These are phyloP conservation scores for Smutsia temminckii DNA, from an alignment of 2,797 vertebrate species.

Conservation along the genomic window DNA sequence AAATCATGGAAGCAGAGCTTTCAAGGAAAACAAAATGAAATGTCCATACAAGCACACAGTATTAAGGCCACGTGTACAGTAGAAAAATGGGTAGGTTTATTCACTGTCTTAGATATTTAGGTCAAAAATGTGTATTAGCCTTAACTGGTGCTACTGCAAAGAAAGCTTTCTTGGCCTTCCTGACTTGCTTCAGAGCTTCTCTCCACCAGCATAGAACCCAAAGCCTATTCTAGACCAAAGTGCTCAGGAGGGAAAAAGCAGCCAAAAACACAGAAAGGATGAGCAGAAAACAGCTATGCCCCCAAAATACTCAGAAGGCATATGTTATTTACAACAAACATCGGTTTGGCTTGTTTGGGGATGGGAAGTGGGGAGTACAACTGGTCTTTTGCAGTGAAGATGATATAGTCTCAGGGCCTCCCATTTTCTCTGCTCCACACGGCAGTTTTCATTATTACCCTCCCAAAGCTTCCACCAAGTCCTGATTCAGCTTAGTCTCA, in stretches of 20 bases:
- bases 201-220: background rate
- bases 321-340: background rate
- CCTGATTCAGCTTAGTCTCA: background rate
- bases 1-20: background rate
- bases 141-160: background rate
- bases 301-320: background rate
- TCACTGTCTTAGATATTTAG: background rate
- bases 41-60: background rate
- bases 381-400: background rate
- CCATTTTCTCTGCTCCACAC: background rate
- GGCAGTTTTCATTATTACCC: background rate
- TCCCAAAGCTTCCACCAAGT: background rate
- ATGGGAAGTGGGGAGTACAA: too few species aligned
- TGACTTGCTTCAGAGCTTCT: background rate
- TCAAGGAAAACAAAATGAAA: slow-evolving; percentile 28
- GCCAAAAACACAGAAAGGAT: slow-evolving; percentile 12
- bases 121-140: background rate
- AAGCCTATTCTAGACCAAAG: slow-evolving; percentile 3
- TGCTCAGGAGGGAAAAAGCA: background rate
- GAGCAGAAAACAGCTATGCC: background rate
- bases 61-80: background rate
- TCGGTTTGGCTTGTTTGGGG: background rate
- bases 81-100: slow-evolving; percentile 59
- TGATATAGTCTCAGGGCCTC: too few species aligned
- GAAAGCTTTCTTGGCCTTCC: background rate